Evolutionary conservation across 37 sponge, comb jelly and placozoan species (phyloP), one percentile per base, ranked within the genome.

Genomic region (Oscarella lobularis): DNA sequence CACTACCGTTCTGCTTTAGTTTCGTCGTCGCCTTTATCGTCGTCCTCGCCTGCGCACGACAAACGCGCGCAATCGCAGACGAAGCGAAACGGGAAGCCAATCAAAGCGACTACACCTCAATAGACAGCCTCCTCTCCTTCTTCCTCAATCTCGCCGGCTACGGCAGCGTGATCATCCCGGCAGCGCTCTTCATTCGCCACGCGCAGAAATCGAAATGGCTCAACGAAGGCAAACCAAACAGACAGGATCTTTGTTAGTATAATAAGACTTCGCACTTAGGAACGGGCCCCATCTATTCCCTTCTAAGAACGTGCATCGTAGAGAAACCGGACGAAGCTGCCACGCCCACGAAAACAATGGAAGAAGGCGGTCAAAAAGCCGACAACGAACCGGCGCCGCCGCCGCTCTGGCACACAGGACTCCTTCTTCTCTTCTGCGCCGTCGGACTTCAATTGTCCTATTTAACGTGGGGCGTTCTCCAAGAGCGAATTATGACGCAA

Each of bases 401-500:
- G 9, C 3, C 38, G 9, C 29, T 69, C 1, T 0, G 30, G 2
- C 34, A 54, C 36, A 73, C 69, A 27, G 73, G 36, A 33, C 29
- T 76, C n/a, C 82, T 65, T 40, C 81, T 87, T 38, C n/a, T 82
- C 29, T 31, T 85, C 2, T 92, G 92, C 35, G 71, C 81, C 0
- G 55, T 80, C 31, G 97, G 92, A 4, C 87, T 96, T 3, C 97
- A 96, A 74, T 81, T 36, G 33, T 78, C 90, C 20, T 96, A 90
- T 73, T 77, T 96, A 27, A 90, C 85, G 31, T 96, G 98, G 98
- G 98, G 98, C 27, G 83, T 92, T 35, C 79, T 96, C 31, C 95
- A 95, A 82, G 98, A 96, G 80, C 74, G 93, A 66, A 82, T 96
- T 20, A 96, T 96, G 98, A 96, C 93, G 29, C 71, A 67, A 38